These are phyloP conservation scores for Parus major DNA, from an alignment of 2,113 vertebrate genomes.

Conservation along the genomic window DNA sequence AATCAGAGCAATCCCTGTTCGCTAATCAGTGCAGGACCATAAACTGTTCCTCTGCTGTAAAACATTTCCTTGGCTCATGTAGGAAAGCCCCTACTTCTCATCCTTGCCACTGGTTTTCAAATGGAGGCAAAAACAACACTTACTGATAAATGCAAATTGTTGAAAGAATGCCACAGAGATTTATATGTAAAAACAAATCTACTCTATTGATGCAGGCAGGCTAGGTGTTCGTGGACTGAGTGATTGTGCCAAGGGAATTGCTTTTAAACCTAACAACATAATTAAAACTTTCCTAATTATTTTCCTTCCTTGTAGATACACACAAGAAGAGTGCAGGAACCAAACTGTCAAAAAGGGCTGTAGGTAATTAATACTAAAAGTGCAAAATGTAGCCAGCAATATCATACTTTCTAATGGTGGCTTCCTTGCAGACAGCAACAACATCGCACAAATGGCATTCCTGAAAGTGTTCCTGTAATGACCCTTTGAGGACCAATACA, in stretches of 20 bases:
- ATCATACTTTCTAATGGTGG: background rate
- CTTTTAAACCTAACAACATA: background rate
- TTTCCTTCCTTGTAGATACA: background rate
- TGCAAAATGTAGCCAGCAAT: background rate
- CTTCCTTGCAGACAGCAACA: background rate
- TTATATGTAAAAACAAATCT: background rate
- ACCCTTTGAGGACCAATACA: background rate
- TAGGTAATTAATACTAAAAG: background rate
- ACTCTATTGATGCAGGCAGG: background rate
- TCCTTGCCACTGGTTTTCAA: background rate
- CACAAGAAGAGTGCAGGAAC: background rate
- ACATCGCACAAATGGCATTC: background rate
- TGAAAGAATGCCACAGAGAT: background rate
- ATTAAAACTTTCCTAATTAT: background rate
- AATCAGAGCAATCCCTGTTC: background rate
- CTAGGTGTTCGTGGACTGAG: background rate
- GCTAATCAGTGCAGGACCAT: background rate
- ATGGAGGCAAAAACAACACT: background rate
- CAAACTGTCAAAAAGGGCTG: background rate
- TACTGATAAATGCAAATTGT: background rate
- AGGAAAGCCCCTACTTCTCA: background rate
- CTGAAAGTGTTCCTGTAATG: background rate
- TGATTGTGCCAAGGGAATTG: background rate
- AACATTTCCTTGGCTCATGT: background rate
- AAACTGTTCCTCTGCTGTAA: background rate